Evolutionary conservation across 2,113 vertebrate genomes (phyloP), one percentile per base, ranked within the genome.

Genomic region (Macquaria ambigua): DNA sequence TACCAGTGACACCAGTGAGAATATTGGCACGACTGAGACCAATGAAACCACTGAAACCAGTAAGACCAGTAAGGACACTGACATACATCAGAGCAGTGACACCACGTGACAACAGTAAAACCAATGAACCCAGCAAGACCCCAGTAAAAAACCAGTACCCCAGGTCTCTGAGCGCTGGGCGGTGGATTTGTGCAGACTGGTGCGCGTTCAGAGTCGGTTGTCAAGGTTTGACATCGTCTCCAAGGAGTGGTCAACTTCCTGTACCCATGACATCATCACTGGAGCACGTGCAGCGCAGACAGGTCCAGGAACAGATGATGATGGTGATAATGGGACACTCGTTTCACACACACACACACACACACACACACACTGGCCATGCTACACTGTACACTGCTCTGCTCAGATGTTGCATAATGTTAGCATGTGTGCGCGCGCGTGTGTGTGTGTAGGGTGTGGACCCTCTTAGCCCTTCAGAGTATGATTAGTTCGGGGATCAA

Each of bases 261-360:
- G 81, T 52, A 21, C 2, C 4, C 23, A 86, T 91, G 87, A 91
- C 88, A 85, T 90, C 92, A 90, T 82, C 85, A 85, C 58, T 34
- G 0, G 63, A 88, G 81, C 91, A 66, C 4, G 76, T 77, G 85
- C 72, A 76, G 37, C 2, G 46, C 56, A 31, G 77, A 77, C 77
- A 21, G n/a, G 55, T 82, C 85, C 63, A 73, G 53, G 87, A 85
- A 72, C 71, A 73, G 43, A 86, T 80, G 79, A 83, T 46, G 82
- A 50, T 18, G 74, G 3, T 39, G 69, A 81, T 77, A 55, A 73
- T 43, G 37, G 34, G 20, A 50, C 25, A n/a, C 25, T 48, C 43
- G 59, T 21, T 39, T 62, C 39, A 56, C 56, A 59, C 80, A 58
- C 79, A 48, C 79, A 81, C 23, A 79, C 28, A 72, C 61, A n/a